Evolutionary conservation across 1,140 invertebrate species (phyloP).

Genomic region (Pemphigus obesinymphae): DNA sequence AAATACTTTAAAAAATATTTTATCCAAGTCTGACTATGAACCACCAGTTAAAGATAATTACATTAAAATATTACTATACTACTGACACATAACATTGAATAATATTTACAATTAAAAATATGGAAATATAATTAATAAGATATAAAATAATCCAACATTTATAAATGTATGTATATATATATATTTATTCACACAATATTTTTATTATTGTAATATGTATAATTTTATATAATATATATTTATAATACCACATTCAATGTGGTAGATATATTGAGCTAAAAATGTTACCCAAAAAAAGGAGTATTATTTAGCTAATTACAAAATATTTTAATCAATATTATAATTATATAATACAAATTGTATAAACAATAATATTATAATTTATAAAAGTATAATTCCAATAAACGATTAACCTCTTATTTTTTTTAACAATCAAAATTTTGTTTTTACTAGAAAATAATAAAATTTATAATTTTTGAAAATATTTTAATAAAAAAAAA

Average conservation of each 20-base stretch:
- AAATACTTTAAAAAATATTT: too few species aligned
- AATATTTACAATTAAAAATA: too few species aligned
- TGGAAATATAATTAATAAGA: too few species aligned
- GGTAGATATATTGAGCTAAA: background rate
- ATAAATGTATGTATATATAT: background rate
- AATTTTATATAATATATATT: background rate
- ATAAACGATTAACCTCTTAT: background rate
- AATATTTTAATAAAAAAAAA: too few species aligned
- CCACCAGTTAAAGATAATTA: too few species aligned
- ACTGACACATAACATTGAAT: too few species aligned
- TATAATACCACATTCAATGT: background rate
- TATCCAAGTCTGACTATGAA: too few species aligned
- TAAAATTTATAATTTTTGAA: too few species aligned
- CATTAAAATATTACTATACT: too few species aligned
- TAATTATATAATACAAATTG: background rate
- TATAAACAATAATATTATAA: background rate
- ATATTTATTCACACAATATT: constrained; percentile 6
- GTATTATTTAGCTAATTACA: background rate
- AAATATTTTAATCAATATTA: background rate
- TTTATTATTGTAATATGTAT: background rate
- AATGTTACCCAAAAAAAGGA: background rate
- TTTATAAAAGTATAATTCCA: background rate
- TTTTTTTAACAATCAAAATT: background rate
- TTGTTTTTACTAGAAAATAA: too few species aligned
- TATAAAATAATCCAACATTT: background rate